Percentiles rank a stretch among this genome's conserved stretches.
These are phyloP conservation scores for Salvator merianae DNA, from an alignment of 2,113 vertebrate species.

Conservation along the genomic window DNA sequence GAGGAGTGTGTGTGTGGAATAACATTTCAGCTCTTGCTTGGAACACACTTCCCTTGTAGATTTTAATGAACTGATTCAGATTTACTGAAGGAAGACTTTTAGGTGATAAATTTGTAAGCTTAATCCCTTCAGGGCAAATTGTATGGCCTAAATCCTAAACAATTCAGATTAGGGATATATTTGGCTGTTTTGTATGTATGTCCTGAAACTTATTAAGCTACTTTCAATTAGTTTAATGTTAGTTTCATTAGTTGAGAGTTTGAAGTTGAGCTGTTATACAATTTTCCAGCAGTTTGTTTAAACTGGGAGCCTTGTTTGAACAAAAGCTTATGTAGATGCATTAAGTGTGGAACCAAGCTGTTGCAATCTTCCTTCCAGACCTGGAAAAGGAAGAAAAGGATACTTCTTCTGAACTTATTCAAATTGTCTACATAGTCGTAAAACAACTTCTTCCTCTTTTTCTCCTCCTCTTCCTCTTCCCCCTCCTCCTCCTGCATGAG, in stretches of 20 bases:
- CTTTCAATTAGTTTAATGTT: not conserved
- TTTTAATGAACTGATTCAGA: slow-evolving; percentile 18
- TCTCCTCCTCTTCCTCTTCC: too few relatives aligned
- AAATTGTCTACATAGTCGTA: too few relatives aligned
- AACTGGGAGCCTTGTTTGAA: not conserved
- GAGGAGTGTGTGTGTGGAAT: slow-evolving; percentile 22
- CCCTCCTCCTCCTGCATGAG: too few relatives aligned
- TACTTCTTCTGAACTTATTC: not conserved
- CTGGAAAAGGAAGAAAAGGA: not conserved
- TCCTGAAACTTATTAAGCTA: not conserved
- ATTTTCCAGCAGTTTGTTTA: not conserved
- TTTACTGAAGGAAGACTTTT: not conserved
- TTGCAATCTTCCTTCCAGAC: not conserved
- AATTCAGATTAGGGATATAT: not conserved
- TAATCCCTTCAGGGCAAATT: not conserved
- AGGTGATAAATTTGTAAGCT: slow-evolving; percentile 7
- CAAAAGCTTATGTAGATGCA: not conserved
- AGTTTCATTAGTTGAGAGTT: not conserved
- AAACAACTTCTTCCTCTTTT: too few relatives aligned
- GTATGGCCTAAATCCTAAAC: not conserved
- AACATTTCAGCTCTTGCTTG: slow-evolving; percentile 7
- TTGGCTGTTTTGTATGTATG: not conserved
- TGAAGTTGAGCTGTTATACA: not conserved
- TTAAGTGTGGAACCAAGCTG: not conserved
- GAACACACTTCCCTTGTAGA: slow-evolving; percentile 6